A percentile compares a stretch with the other conserved stretches of the same genome.
Evolutionary conservation across 2,888 invertebrate genomes (phyloP).

Genomic region (Antheraea yamamai): DNA sequence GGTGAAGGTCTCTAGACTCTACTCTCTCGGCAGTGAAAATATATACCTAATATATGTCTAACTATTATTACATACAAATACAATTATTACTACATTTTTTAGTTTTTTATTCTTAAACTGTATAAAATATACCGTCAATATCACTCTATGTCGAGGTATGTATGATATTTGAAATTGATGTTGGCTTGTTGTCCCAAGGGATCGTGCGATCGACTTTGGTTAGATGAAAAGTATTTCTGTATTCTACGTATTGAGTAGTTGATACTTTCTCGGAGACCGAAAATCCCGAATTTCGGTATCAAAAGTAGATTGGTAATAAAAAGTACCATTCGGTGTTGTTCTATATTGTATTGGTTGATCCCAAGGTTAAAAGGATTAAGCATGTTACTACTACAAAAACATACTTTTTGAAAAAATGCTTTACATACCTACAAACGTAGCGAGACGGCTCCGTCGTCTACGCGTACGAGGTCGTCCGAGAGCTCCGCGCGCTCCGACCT

Average conservation of each 20-base stretch:
- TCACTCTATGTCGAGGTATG: background rate
- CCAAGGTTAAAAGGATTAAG: no score
- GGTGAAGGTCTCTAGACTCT: no score
- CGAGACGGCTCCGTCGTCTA: no score
- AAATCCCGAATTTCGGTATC: background rate
- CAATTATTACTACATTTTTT: background rate
- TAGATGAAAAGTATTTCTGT: slow-evolving; percentile 2
- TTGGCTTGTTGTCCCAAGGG: background rate
- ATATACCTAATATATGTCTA: no score
- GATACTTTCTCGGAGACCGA: slow-evolving; percentile 3
- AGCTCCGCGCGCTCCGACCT: no score
- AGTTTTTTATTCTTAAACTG: background rate
- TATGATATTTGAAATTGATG: slow-evolving; percentile 4
- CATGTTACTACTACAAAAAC: no score
- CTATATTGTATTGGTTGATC: no score
- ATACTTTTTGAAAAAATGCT: no score
- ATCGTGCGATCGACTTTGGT: background rate
- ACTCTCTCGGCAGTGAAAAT: no score
- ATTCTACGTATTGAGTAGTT: background rate
- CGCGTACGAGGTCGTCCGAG: no score
- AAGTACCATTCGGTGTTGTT: no score
- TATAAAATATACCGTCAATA: slow-evolving; percentile 1
- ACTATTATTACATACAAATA: background rate
- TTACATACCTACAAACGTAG: no score
- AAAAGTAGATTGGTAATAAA: background rate